Percentiles rank a stretch among this genome's conserved stretches.
Evolutionary conservation across 2,797 vertebrate genomes (phyloP).

Genomic region (Loriculus beryllinus): DNA sequence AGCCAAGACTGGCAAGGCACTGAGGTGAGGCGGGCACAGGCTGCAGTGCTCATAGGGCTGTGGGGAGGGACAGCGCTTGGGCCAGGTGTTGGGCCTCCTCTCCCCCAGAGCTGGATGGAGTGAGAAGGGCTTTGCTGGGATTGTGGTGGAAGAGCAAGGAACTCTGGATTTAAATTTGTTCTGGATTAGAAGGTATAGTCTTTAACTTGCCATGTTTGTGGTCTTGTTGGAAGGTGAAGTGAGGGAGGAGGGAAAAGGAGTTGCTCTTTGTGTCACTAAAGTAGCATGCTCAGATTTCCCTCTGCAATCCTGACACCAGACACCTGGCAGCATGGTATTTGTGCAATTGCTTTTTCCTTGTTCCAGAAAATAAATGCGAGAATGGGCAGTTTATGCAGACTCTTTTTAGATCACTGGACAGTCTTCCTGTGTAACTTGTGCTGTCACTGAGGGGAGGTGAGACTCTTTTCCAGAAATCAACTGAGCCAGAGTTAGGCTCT

Average conservation of each 20-base stretch:
- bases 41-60: neutral
- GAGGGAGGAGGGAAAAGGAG: neutral
- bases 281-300: rapidly evolving
- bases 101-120: neutral
- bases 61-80: neutral
- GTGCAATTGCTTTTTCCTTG: neutral
- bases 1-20: neutral
- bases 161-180: neutral
- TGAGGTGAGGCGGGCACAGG: neutral
- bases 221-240: neutral
- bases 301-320: neutral
- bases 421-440: neutral
- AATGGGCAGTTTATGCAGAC: rapidly evolving
- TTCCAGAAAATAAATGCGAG: neutral
- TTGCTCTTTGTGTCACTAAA: neutral
- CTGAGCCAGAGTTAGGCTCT: neutral
- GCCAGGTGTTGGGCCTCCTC: neutral
- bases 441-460: neutral
- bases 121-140: neutral
- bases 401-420: neutral
- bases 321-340: rapidly evolving
- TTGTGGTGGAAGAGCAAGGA: neutral
- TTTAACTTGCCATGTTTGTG: neutral
- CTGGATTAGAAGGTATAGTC: neutral
- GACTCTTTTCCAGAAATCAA: neutral